A percentile compares a stretch with the other conserved stretches of the same genome.
phyloP scores from a whole-genome alignment of 2,888 invertebrate species.

The Eristalis tenax region DNA sequence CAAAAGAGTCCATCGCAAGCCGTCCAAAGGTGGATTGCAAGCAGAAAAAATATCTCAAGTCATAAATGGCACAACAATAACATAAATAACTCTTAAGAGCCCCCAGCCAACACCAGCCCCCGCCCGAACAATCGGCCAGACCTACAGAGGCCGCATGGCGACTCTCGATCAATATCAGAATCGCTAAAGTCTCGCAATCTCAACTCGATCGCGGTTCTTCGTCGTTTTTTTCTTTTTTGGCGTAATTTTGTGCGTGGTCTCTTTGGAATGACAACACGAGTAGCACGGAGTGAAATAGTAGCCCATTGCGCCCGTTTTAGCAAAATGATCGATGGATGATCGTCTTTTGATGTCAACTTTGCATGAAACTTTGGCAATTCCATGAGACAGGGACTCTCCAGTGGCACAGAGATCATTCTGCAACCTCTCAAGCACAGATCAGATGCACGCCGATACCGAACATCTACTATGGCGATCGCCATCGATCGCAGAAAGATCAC shows the following conservation, averaged over 20 bases:
- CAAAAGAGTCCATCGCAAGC: neutral
- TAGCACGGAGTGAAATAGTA: conserved; percentile 41
- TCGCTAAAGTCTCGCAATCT: conserved; percentile 35
- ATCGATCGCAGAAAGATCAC: conserved; percentile 19
- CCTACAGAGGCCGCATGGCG: conserved; percentile 30
- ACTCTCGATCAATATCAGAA: conserved; percentile 34
- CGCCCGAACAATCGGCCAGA: neutral
- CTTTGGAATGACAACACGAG: conserved; percentile 2
- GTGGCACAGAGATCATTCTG: conserved; percentile 19
- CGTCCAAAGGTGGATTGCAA: conserved; percentile 26
- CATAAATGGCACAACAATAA: conserved; percentile 49
- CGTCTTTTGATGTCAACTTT: conserved; percentile 71
- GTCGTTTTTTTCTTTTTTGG: neutral
- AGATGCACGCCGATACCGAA: conserved; percentile 11
- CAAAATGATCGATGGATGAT: conserved; percentile 65
- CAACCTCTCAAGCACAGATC: no score
- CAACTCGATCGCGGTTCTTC: conserved; percentile 32
- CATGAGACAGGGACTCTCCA: conserved; percentile 24
- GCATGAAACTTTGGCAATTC: conserved; percentile 66
- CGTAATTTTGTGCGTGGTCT: conserved; percentile 40
- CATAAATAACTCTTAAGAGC: conserved; percentile 49
- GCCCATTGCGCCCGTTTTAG: conserved; percentile 53
- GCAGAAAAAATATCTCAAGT: conserved; percentile 24
- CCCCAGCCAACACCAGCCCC: conserved; percentile 28
- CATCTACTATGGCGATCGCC: conserved; percentile 42